Base-by-base conservation (phyloP, 2,113 vertebrate genomes). In the Desmodus rotundus region DNA sequence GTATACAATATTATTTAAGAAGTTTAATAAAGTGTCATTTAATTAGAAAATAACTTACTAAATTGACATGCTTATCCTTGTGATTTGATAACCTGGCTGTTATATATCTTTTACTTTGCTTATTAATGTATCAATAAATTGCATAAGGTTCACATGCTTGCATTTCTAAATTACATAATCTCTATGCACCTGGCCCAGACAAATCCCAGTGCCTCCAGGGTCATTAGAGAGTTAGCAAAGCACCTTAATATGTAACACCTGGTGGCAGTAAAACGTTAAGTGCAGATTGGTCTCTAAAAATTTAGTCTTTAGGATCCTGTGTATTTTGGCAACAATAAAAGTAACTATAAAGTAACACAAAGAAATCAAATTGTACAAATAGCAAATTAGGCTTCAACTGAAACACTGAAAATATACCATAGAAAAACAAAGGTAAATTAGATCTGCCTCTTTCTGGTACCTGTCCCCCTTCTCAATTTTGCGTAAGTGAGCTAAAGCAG, bases 221-320 rank as follows among this genome's bases (percentile, higher is more conserved):
- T 89, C 94, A 88, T 96, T 80, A 92, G 54, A 89, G 12, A 70
- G 33, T 74, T 87, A 80, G 65, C n/a, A 91, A 82, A 91, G 81
- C 65, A 93, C 65, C 87, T 95, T 63, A 33, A 24, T 72, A 14
- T 52, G 8, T 65, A 78, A 85, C 82, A 94, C 86, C 92, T 97
- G 77, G 38, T 82, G 41, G 65, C n/a, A 88, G n/a, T 96, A 85
- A 94, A 96, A 93, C 43, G 1, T 52, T 52, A 52, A 80, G 58
- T 38, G 74, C 43, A 81, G 70, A 84, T 50, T 76, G 70, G 50
- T 63, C 50, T 87, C 33, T 70, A 76, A 89, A 28, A 91, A 87
- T 73, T 74, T 76, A 90, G 38, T 88, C 52, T 86, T 95, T 82
- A 72, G 41, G 80, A 83, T 95, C 41, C 81, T 81, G 67, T 76